Evolutionary conservation across 1,140 invertebrate genomes (phyloP), one percentile per base, ranked within the genome.

Genomic region (Bacillus rossius): DNA sequence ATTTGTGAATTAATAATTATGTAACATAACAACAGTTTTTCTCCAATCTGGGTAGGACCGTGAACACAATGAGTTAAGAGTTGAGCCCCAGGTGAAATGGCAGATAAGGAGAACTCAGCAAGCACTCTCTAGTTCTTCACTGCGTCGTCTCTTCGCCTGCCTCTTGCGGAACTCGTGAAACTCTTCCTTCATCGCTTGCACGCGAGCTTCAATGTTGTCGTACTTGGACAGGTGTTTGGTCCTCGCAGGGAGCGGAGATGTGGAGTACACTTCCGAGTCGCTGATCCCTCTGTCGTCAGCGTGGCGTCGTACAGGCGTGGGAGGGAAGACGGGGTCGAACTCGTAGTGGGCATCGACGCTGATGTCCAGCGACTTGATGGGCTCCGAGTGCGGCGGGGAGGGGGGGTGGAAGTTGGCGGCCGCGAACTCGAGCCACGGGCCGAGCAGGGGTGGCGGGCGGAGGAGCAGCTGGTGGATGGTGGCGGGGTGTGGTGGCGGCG

Each of bases 261-360:
- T 40, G 23, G 66, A 59, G 55, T 73, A 72, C 25, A 74, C 63
- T 62, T 73, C 71, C 51, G 71, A 73, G 59, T 74, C 72, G 60
- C 71, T 73, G 50, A 72, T 65, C 34, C 71, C 70, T 34, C 68
- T 60, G 13, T 61, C 65, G 57, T 61, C 61, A 34, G 49, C 43
- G 16, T 43, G 43, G 10, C 51, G 41, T 25, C 58, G 42, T 29
- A 38, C 17, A n/a, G 89, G 87, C 8, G 89, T 86, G 19, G 88
- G 87, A 37, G 83, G 83, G 8, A 83, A 83, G 1, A 83, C 81
- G 14, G 85, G 85, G 73, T 95, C 92, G 77, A 95, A 96, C 75
- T 96, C 94, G 75, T 96, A 97, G 72, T 96, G 94, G 45, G 92
- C 92, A 73, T 96, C 94, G 40, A 94, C 93, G 66, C 91, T 94